Evolutionary conservation across 2,113 vertebrate species (phyloP).

Genomic region (Gopherus evgoodei): DNA sequence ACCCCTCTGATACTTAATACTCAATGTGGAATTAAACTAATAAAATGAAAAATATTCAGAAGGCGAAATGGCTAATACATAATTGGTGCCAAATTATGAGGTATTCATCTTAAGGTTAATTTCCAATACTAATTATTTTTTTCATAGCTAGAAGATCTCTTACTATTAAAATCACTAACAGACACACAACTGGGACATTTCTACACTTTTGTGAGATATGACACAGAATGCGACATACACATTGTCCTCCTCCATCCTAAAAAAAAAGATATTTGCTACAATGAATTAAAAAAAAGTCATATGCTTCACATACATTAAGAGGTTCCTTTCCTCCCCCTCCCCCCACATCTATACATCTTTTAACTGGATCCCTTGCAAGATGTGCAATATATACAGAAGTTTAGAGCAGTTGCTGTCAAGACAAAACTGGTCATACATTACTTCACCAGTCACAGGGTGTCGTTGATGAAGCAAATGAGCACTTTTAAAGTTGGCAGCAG

Average conservation of each 20-base stretch:
- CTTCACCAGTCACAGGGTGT: background rate
- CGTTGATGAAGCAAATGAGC: fast-evolving
- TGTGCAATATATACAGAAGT: background rate
- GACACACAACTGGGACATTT: background rate
- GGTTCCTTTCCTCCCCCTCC: background rate
- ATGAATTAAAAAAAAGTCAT: background rate
- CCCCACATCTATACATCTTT: background rate
- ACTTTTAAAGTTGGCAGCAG: background rate
- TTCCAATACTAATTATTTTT: background rate
- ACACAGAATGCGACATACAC: background rate
- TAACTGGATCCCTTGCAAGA: background rate
- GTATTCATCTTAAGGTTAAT: background rate
- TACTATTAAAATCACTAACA: background rate
- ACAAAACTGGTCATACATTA: background rate
- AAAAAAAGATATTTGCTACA: background rate
- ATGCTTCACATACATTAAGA: background rate
- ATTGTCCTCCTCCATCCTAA: background rate
- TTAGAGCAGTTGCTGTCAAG: background rate
- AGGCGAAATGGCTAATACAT: background rate
- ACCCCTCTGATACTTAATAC: too few relatives aligned
- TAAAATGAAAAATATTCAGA: background rate
- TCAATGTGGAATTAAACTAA: background rate
- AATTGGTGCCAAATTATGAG: background rate
- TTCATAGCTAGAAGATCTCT: background rate
- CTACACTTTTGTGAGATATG: background rate